Evolutionary conservation across 2,797 vertebrate genomes (phyloP).

Genomic region (Aulostomus chinensis): DNA sequence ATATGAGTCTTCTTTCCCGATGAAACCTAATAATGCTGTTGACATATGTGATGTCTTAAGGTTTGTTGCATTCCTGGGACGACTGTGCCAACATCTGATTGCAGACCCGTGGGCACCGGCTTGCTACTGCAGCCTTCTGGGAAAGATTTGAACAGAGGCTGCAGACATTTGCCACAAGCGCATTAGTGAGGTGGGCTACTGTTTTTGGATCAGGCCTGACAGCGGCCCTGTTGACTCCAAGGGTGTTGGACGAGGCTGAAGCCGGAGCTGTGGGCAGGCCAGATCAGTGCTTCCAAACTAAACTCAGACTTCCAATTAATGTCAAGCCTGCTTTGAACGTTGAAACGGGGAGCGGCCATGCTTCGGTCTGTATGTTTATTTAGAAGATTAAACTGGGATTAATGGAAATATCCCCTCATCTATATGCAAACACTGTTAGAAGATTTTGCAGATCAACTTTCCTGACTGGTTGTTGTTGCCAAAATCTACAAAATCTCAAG

Average conservation of each 20-base stretch:
- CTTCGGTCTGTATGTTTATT: too few relatives aligned
- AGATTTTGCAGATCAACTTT: too few relatives aligned
- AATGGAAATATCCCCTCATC: background rate
- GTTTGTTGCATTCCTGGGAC: too few relatives aligned
- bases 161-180: background rate
- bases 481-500: too few relatives aligned
- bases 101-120: too few relatives aligned
- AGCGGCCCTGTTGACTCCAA: background rate
- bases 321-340: background rate
- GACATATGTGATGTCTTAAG: too few relatives aligned
- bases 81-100: too few relatives aligned
- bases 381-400: background rate
- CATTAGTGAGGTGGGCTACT: background rate
- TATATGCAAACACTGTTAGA: too few relatives aligned
- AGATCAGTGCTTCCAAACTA: background rate
- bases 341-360: too few relatives aligned
- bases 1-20: too few relatives aligned
- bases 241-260: background rate
- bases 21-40: too few relatives aligned
- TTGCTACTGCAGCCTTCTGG: background rate
- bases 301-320: background rate
- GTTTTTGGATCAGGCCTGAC: background rate
- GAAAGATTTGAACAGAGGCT: background rate
- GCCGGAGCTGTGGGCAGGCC: background rate
- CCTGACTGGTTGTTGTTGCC: too few relatives aligned